Evolutionary conservation across 1,140 invertebrate species (phyloP).

Genomic region (Trialeurodes vaporariorum): DNA sequence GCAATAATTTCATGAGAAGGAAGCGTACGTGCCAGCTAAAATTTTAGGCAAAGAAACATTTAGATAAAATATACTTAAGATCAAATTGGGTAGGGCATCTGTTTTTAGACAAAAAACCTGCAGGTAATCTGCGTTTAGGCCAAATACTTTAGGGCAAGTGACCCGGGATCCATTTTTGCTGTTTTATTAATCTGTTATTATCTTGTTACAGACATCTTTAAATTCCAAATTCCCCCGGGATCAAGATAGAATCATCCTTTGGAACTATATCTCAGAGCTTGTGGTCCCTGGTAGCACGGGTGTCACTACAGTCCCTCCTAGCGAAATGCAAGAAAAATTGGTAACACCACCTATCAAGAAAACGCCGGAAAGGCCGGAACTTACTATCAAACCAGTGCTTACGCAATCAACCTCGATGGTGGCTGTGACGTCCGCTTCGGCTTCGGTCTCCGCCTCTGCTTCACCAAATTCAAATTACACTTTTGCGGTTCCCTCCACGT

Average conservation of each 20-base stretch:
- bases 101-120: too few species aligned
- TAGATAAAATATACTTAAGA: too few species aligned
- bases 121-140: too few species aligned
- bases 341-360: background rate
- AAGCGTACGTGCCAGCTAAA: too few species aligned
- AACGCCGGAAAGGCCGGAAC: slow-evolving; percentile 2
- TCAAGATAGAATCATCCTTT: slow-evolving; percentile 25
- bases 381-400: slow-evolving; percentile 1
- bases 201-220: slow-evolving; percentile 23
- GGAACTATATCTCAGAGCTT: slow-evolving; percentile 25
- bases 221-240: slow-evolving; percentile 28
- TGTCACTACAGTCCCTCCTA: slow-evolving; percentile 8
- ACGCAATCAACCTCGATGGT: background rate
- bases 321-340: background rate
- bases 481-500: slow-evolving; percentile 12
- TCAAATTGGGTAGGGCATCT: too few species aligned
- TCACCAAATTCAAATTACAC: background rate
- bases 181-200: too few species aligned
- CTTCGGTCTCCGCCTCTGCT: background rate
- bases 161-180: too few species aligned
- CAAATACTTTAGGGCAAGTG: too few species aligned
- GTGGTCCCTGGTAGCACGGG: slow-evolving; percentile 17
- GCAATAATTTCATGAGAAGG: too few species aligned
- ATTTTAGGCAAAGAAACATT: too few species aligned
- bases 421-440: too few species aligned